phyloP scores from a whole-genome alignment of 2,888 invertebrate species.

The Monochamus alternatus region DNA sequence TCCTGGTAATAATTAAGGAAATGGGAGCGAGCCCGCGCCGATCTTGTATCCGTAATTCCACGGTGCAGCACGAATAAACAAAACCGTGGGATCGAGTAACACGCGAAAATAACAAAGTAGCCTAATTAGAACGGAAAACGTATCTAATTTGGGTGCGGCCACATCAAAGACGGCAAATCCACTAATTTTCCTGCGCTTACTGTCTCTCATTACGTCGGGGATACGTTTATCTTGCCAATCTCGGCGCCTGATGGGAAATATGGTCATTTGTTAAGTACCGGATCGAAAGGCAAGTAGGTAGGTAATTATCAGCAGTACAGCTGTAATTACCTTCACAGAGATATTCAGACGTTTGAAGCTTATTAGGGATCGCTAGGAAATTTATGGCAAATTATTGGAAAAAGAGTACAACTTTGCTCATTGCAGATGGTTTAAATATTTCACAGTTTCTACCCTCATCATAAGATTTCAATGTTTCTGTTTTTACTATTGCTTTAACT shows the following conservation, averaged over 20 bases:
- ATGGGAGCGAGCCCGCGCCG: slow-evolving; percentile 34
- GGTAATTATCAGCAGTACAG: neutral
- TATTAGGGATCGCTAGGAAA: too few species aligned
- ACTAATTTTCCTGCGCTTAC: slow-evolving; percentile 38
- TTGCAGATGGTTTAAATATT: too few species aligned
- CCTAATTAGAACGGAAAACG: slow-evolving; percentile 40
- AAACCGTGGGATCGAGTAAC: slow-evolving; percentile 32
- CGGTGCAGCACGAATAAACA: slow-evolving; percentile 29
- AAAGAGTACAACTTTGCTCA: too few species aligned
- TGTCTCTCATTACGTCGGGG: slow-evolving; percentile 32
- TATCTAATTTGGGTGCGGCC: slow-evolving; percentile 35
- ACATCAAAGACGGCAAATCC: slow-evolving; percentile 44
- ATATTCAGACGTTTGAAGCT: neutral
- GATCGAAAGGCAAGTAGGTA: neutral
- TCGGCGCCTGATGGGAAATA: slow-evolving; percentile 20
- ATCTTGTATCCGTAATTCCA: slow-evolving; percentile 16
- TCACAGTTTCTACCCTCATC: too few species aligned
- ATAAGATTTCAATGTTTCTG: too few species aligned
- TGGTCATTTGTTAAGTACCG: slow-evolving; percentile 4
- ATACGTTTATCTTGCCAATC: slow-evolving; percentile 36
- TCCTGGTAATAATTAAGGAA: slow-evolving; percentile 47
- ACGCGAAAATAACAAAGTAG: slow-evolving; percentile 40
- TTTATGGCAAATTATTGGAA: too few species aligned
- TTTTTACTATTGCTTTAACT: too few species aligned
- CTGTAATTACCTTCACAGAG: neutral